Percentiles rank a stretch among this genome's conserved stretches.
Conservation (phyloP, 2,888 invertebrate species). For the Napeogenes inachia region DNA sequence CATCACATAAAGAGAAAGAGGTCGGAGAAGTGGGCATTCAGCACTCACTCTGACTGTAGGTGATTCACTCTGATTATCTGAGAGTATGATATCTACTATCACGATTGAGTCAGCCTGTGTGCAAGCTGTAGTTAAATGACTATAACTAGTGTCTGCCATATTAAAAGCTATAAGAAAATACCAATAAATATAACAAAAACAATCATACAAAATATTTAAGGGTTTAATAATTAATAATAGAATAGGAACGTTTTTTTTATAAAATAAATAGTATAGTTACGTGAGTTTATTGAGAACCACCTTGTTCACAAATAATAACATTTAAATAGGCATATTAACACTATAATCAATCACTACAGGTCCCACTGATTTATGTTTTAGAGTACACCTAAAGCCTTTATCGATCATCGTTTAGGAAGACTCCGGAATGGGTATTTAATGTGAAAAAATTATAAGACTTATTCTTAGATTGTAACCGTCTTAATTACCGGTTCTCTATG, state of each 20-base stretch:
- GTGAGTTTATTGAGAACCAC: constrained; percentile 12
- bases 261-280: constrained; percentile 8
- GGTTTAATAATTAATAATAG: no score
- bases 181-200: no score
- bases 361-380: constrained; percentile 27
- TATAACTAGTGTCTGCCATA: no score
- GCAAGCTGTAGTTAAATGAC: no score
- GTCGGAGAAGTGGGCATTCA: no score
- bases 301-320: background rate
- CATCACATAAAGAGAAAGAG: no score
- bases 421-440: constrained; percentile 71
- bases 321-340: constrained; percentile 1
- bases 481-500: constrained; percentile 77
- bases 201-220: no score
- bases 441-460: constrained; percentile 70
- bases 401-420: constrained; percentile 61
- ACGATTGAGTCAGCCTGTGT: no score
- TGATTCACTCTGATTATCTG: no score
- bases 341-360: constrained; percentile 20
- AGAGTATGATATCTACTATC: no score
- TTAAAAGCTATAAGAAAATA: no score
- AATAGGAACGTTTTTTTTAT: background rate
- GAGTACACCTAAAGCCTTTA: constrained; percentile 38
- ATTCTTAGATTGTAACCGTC: constrained; percentile 73
- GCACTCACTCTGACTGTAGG: no score